phyloP scores from a whole-genome alignment of 1,140 invertebrate species.

The Octopus bimaculoides region DNA sequence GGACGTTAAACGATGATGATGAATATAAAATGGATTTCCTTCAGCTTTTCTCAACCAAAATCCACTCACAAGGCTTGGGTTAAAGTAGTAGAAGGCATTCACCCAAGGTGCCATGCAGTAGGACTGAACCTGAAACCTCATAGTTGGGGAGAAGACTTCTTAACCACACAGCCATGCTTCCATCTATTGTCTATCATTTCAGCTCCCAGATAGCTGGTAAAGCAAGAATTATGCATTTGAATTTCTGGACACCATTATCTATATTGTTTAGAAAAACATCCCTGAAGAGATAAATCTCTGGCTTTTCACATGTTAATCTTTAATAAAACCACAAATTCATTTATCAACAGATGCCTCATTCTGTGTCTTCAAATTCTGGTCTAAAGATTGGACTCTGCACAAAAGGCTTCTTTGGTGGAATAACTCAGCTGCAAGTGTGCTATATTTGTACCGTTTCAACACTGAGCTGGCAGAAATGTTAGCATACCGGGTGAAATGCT shows the following conservation, averaged over 20 bases:
- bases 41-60: too few species aligned
- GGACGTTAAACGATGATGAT: too few species aligned
- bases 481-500: too few species aligned
- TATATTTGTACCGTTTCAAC: neutral
- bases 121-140: too few species aligned
- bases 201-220: slow-evolving; percentile 3
- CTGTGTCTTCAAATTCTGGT: slow-evolving; percentile 1
- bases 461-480: neutral
- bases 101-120: too few species aligned
- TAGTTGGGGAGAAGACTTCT: too few species aligned
- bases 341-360: slow-evolving; percentile 1
- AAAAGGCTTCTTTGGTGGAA: slow-evolving; percentile 3
- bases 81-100: too few species aligned
- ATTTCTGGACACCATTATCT: neutral
- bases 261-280: neutral
- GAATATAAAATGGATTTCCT: too few species aligned
- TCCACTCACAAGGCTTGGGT: too few species aligned
- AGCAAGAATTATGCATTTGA: neutral
- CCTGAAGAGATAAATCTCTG: neutral
- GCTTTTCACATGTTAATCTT: neutral
- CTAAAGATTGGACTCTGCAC: neutral
- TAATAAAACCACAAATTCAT: neutral
- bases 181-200: neutral
- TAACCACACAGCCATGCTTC: too few species aligned
- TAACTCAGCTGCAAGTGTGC: slow-evolving; percentile 3